These are phyloP conservation scores for Drosophila maculinotata DNA, from an alignment of 2,888 invertebrate genomes.

Conservation along the genomic window DNA sequence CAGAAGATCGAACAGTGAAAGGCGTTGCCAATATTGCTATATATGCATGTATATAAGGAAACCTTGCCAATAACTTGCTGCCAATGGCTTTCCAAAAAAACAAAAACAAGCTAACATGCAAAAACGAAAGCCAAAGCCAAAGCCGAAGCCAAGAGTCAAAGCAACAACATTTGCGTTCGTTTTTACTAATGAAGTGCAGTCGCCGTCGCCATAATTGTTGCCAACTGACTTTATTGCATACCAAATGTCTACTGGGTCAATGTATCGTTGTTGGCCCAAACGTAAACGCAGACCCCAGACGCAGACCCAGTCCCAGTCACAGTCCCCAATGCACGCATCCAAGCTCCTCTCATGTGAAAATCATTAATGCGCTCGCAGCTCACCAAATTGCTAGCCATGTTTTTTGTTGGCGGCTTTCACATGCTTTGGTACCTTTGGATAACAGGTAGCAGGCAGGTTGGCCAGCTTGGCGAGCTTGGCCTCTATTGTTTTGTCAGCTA, in stretches of 20 bases:
- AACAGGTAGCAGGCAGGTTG: constrained; percentile 30
- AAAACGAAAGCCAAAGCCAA: constrained; percentile 69
- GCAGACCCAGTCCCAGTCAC: constrained; percentile 11
- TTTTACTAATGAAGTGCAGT: constrained; percentile 73
- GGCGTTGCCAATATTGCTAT: constrained; percentile 55
- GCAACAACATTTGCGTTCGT: constrained; percentile 61
- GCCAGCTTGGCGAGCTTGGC: constrained; percentile 7
- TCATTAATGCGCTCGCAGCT: constrained; percentile 70
- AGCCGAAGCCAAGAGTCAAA: constrained; percentile 40
- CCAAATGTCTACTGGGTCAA: constrained; percentile 79
- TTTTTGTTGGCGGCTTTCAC: constrained; percentile 66
- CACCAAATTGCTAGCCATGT: constrained; percentile 48
- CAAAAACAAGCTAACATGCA: constrained; percentile 36
- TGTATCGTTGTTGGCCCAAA: constrained; percentile 62
- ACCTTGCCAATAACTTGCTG: constrained; percentile 71
- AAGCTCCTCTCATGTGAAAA: constrained; percentile 61
- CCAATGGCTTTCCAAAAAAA: constrained; percentile 69
- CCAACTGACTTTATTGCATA: constrained; percentile 63
- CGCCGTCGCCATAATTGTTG: constrained; percentile 47
- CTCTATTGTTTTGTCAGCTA: constrained; percentile 77
- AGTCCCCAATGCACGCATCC: constrained; percentile 40
- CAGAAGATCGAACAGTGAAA: constrained; percentile 60
- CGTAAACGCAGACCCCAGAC: constrained; percentile 20
- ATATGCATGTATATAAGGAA: constrained; percentile 29
- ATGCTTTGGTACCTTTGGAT: constrained; percentile 42